Evolutionary conservation across 2,888 invertebrate genomes (phyloP), one percentile per base, ranked within the genome.

Genomic region (Xestoiulus laeticollis): DNA sequence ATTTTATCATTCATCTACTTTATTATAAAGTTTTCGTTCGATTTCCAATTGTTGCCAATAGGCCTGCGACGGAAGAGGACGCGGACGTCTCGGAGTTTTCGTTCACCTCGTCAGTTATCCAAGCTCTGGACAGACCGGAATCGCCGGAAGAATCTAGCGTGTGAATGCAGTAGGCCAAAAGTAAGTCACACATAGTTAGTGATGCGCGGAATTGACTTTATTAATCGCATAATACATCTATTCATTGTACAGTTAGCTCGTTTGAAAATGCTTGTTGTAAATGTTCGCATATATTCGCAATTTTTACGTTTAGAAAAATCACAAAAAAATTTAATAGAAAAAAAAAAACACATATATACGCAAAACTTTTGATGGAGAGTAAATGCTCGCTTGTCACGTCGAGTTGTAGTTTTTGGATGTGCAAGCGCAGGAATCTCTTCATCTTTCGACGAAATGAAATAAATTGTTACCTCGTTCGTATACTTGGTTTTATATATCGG

Each of bases 31-130:
- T 43, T 43, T 43, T 8, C 43, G 43, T 12, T 43, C n/a, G n/a
- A 6, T 48, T 48, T 48, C 48, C 16, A 16, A 14, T n/a, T 1
- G 5, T 59, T 59, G 19, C n/a, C 5, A 59, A 59, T 6, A 59
- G 59, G 59, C 59, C n/a, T 19, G 59, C 19, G 5, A 19, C 22
- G 30, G 38, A 85, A 85, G 85, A 89, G 91, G 91, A 16, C 91
- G 53, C 30, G 10, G 83, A 43, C n/a, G 82, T 26, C 12, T 88
- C 87, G 6, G 92, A 90, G 90, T 94, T 94, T 89, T 94, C 94
- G 90, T 94, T 94, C 90, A 93, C 94, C 1, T 94, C 94, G 89
- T 94, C 94, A 82, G 92, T 94, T 89, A 92, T 93, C 90, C 92
- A 92, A 88, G 90, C 91, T 84, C 91, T 94, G 88, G 94, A 93